phyloP scores from a whole-genome alignment of 2,888 invertebrate species.

The Salpingus planirostris region DNA sequence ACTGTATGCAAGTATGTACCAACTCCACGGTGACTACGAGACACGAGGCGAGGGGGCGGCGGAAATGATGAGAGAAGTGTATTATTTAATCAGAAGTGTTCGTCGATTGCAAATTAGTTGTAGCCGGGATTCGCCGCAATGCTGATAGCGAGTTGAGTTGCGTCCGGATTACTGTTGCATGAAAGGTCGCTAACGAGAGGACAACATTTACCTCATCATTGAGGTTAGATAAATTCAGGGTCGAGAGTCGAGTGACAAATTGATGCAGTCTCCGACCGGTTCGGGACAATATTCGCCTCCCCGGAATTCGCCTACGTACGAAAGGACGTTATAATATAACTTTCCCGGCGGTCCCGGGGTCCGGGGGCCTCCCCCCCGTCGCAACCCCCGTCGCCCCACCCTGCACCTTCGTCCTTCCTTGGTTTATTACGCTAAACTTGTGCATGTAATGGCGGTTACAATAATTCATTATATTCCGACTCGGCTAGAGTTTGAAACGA shows the following conservation, averaged over 20 bases:
- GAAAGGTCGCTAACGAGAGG: slow-evolving; percentile 15
- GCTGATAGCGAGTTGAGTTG: no score
- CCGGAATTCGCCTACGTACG: slow-evolving; percentile 14
- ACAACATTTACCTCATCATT: slow-evolving; percentile 18
- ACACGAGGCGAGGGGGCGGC: no score
- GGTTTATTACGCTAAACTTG: slow-evolving; percentile 9
- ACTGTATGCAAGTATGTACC: no score
- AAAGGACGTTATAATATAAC: slow-evolving; percentile 14
- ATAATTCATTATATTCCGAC: slow-evolving; percentile 1
- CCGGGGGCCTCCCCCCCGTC: slow-evolving; percentile 8
- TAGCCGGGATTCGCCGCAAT: no score
- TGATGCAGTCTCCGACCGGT: slow-evolving; percentile 19
- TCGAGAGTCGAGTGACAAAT: slow-evolving; percentile 18
- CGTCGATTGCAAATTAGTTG: no score
- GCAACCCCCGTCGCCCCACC: slow-evolving; percentile 5
- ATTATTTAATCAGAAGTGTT: no score
- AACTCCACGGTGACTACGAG: no score
- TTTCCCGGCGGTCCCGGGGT: no score
- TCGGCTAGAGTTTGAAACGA: no score
- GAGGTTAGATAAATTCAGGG: slow-evolving; percentile 18
- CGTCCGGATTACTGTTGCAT: no score
- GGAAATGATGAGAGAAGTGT: no score
- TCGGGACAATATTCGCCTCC: slow-evolving; percentile 16
- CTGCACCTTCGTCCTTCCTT: slow-evolving; percentile 6
- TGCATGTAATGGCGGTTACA: not conserved